Conservation (phyloP, 2,888 invertebrate genomes). For the Siphonodentalium dalli region DNA sequence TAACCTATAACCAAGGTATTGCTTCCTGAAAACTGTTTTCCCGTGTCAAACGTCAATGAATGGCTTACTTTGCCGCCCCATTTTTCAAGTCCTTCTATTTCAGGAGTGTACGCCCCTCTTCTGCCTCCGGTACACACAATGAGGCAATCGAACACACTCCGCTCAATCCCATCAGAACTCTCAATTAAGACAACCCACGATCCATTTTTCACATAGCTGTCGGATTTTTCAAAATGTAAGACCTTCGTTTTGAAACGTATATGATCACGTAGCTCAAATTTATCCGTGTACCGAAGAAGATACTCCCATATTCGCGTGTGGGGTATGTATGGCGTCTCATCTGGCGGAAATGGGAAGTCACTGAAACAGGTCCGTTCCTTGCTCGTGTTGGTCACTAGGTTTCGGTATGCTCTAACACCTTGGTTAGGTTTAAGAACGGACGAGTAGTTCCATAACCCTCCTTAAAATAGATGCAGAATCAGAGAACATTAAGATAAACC, state of each 20-base stretch:
- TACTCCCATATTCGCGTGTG: constrained; percentile 14
- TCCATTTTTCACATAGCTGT: no score
- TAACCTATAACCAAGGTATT: no score
- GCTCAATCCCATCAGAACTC: background rate
- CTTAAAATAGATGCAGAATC: no score
- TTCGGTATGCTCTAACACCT: constrained; percentile 51
- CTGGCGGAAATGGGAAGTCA: constrained; percentile 25
- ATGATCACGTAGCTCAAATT: constrained; percentile 33
- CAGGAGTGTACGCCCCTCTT: constrained; percentile 8
- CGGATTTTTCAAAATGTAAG: no score
- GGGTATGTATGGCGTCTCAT: constrained; percentile 16
- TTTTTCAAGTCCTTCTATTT: constrained; percentile 12
- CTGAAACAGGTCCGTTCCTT: constrained; percentile 64
- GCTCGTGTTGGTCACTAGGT: constrained; percentile 64
- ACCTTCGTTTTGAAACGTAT: constrained; percentile 23
- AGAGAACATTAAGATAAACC: no score
- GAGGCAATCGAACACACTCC: constrained; percentile 7
- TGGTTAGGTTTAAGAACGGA: constrained; percentile 4
- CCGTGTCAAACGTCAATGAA: no score
- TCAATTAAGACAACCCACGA: no score
- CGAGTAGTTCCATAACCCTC: constrained; percentile 13
- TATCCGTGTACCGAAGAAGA: constrained; percentile 38
- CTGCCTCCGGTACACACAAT: constrained; percentile 19
- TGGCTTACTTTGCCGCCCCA: constrained; percentile 6
- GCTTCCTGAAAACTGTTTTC: no score